Base-by-base conservation (phyloP, 2,888 invertebrate species). In the Acrobasis repandana region DNA sequence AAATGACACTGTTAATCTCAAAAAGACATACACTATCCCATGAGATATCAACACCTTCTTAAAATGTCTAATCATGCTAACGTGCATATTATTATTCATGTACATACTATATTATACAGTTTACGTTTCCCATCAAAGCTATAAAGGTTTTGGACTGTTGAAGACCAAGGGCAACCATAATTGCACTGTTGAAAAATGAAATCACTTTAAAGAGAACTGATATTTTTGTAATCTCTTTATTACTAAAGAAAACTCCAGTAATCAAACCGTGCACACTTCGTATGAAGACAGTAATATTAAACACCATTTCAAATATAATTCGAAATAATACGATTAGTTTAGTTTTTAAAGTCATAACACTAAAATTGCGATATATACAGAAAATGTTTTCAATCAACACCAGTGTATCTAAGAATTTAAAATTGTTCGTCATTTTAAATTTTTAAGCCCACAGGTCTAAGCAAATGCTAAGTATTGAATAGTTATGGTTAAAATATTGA, bases 341-440 rank as follows among this genome's bases (percentile, higher is more conserved):
- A 2, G 8, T 48, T 33, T 48, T 57, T 1, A n/a, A 15, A 10
- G 6, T 16, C 33, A 34, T 15, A 33, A 15, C 16, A 48, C 34
- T 34, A 11, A 33, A 57, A 57, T 57, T 57, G 3, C 48, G 15
- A 34, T 57, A 48, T 1, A 57, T 47, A 48, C 57, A 48, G 3
- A 57, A 48, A 34, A 57, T 34, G 34, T 57, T 57, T 48, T 47
- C 57, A 47, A 48, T 57, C 2, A 9, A 48, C 47, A 34, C 34
- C 9, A 57, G 15, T 16, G 15, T 16, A 3, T 48, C 15, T 4
- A 57, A 9, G 11, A 47, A 15, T 48, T 48, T 48, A 16, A 48
- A 16, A 6, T 54, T 48, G 34, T 57, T 33, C 15, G 33, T 14
- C 47, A 57, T 57, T 48, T 34, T 57, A 4, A 2, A 14, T 57